These are phyloP conservation scores for Sturnus vulgaris DNA, from an alignment of 2,113 vertebrate species.

Conservation along the genomic window DNA sequence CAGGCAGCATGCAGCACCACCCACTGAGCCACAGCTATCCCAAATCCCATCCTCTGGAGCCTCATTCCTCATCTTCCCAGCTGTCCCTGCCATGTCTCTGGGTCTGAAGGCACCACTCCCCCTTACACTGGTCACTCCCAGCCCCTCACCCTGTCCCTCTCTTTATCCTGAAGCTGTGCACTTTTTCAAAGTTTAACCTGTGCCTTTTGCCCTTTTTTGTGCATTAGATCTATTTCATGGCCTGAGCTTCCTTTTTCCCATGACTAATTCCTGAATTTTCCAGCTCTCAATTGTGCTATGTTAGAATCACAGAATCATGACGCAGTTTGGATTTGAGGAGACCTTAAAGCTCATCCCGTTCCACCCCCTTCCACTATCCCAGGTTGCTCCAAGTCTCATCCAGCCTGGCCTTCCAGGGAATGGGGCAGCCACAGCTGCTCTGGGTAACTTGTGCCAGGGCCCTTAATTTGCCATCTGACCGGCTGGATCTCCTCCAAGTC, in stretches of 20 bases:
- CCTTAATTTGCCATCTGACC: background rate
- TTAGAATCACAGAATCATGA: background rate
- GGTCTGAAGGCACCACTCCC: background rate
- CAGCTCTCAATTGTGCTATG: accelerated
- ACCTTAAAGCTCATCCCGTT: background rate
- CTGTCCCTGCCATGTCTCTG: accelerated
- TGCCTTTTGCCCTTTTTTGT: background rate
- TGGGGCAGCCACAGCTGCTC: background rate
- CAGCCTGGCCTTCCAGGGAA: background rate
- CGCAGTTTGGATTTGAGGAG: background rate
- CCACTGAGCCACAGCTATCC: background rate
- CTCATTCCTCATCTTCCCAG: background rate
- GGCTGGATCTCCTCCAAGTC: background rate
- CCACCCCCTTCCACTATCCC: background rate
- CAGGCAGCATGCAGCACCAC: background rate
- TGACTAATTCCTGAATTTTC: background rate
- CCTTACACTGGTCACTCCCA: accelerated
- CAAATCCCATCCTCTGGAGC: background rate
- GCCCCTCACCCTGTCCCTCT: accelerated
- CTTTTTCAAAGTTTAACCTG: accelerated
- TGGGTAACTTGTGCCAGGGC: background rate
- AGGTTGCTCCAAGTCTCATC: background rate
- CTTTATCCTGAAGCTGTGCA: background rate
- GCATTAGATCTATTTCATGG: background rate
- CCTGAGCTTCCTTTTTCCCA: background rate